A percentile compares a stretch with the other conserved stretches of the same genome.
These are phyloP conservation scores for Caenorhabditis panamensis DNA, from an alignment of 2,888 invertebrate genomes.

Conservation along the genomic window DNA sequence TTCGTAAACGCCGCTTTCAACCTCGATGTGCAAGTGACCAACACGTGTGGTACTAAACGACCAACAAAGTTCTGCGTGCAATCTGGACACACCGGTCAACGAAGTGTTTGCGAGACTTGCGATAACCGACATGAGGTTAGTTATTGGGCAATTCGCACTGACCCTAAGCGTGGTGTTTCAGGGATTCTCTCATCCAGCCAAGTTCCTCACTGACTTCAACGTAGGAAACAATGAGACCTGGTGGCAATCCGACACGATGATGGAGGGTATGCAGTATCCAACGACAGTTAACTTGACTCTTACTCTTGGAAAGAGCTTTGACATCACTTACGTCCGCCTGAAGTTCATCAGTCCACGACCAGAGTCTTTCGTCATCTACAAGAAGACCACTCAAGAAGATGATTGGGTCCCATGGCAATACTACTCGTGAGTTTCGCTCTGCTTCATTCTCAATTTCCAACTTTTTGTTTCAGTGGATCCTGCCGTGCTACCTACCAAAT, in stretches of 20 bases:
- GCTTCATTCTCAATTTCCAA: background rate
- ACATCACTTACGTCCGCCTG: conserved; percentile 95
- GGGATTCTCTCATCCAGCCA: conserved; percentile 74
- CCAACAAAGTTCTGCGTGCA: conserved; percentile 90
- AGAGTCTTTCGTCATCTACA: conserved; percentile 96
- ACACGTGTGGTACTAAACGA: conserved; percentile 93
- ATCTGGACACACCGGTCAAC: conserved; percentile 86
- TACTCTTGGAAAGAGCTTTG: conserved; percentile 90
- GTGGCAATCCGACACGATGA: conserved; percentile 99
- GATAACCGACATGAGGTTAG: conserved; percentile 75
- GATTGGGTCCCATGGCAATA: conserved; percentile 85
- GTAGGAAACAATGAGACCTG: conserved; percentile 92
- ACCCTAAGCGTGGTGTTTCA: conserved; percentile 2
- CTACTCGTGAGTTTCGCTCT: conserved; percentile 84
- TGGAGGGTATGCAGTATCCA: conserved; percentile 92
- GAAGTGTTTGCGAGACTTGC: conserved; percentile 78
- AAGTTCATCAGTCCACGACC: conserved; percentile 96
- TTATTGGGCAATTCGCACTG: conserved; percentile 7
- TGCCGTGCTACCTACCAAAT: conserved; percentile 93
- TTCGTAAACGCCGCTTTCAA: conserved; percentile 97
- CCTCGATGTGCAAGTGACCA: conserved; percentile 92
- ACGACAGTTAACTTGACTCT: conserved; percentile 94
- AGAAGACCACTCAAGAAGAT: conserved; percentile 85
- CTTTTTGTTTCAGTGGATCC: conserved; percentile 84
- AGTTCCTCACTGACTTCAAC: conserved; percentile 91